phyloP scores from a whole-genome alignment of 2,113 vertebrate species.

The Scortum barcoo region DNA sequence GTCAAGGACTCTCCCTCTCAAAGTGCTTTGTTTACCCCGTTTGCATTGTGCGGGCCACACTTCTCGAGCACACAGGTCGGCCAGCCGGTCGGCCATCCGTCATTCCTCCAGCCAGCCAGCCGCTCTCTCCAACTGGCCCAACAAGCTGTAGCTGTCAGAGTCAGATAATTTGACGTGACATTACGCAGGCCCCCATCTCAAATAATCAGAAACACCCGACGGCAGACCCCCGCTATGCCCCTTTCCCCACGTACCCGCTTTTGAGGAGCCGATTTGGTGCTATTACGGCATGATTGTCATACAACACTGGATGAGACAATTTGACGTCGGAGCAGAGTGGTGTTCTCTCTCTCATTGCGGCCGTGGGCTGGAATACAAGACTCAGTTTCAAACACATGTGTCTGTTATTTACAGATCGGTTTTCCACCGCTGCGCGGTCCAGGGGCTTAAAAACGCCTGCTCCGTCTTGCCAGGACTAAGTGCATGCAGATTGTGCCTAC shows the following conservation, averaged over 20 bases:
- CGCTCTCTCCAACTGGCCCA: slow-evolving; percentile 64
- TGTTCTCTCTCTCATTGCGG: slow-evolving; percentile 74
- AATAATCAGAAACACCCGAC: slow-evolving; percentile 98
- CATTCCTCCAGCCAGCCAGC: slow-evolving; percentile 29
- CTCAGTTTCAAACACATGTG: slow-evolving; percentile 82
- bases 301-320: slow-evolving; percentile 82
- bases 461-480: slow-evolving; percentile 80
- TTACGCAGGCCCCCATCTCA: slow-evolving; percentile 92
- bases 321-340: slow-evolving; percentile 70
- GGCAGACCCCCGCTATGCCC: slow-evolving; percentile 74
- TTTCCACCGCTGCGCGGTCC: slow-evolving; percentile 77
- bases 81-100: slow-evolving; percentile 26
- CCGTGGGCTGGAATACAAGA: slow-evolving; percentile 74
- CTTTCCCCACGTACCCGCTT: slow-evolving; percentile 82
- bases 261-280: slow-evolving; percentile 91
- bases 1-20: slow-evolving; percentile 77
- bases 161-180: slow-evolving; percentile 96
- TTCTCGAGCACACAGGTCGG: slow-evolving; percentile 52
- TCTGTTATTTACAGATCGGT: slow-evolving; percentile 84
- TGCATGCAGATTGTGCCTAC: slow-evolving; percentile 81
- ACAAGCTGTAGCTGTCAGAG: slow-evolving; percentile 94
- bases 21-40: slow-evolving; percentile 75
- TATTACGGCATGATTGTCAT: slow-evolving; percentile 93
- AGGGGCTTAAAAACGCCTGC: slow-evolving; percentile 78
- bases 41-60: slow-evolving; percentile 83